A percentile compares a stretch with the other conserved stretches of the same genome.
These are phyloP conservation scores for Argyrosomus regius DNA, from an alignment of 2,797 vertebrate genomes.

Conservation along the genomic window DNA sequence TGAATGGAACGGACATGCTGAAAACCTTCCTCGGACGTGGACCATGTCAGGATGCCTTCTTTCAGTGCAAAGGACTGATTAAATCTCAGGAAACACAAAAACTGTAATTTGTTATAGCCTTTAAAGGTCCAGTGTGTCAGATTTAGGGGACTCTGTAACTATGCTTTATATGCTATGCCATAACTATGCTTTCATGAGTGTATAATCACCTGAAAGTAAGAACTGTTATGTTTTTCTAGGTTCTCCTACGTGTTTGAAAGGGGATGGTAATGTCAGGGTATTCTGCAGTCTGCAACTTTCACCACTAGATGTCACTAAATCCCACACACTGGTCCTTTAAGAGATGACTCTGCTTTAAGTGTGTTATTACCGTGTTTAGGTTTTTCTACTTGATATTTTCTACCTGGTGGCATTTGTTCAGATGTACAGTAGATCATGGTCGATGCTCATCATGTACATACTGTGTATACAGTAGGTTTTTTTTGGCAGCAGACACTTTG, in stretches of 20 bases:
- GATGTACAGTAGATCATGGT: neutral
- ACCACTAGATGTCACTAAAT: neutral
- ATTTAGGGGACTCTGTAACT: no score
- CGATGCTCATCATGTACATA: neutral
- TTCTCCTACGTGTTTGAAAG: no score
- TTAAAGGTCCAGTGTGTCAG: no score
- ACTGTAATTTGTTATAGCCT: neutral
- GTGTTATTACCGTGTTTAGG: neutral
- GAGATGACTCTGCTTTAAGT: neutral
- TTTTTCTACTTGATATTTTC: conserved; percentile 2
- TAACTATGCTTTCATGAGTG: no score
- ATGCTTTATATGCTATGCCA: no score
- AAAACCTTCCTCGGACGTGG: conserved; percentile 90
- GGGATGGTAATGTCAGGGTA: no score
- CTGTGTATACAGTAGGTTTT: no score
- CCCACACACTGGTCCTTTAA: no score
- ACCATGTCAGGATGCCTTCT: conserved; percentile 93
- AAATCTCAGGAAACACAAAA: conserved; percentile 40
- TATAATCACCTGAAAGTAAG: no score
- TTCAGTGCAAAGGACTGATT: conserved; percentile 92
- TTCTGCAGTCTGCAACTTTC: no score
- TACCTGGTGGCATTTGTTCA: neutral
- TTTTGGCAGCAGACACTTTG: neutral
- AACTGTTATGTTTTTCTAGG: no score
- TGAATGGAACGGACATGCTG: conserved; percentile 94